These are phyloP conservation scores for Acanthurus tractus DNA, from an alignment of 2,797 vertebrate genomes.

Conservation along the genomic window DNA sequence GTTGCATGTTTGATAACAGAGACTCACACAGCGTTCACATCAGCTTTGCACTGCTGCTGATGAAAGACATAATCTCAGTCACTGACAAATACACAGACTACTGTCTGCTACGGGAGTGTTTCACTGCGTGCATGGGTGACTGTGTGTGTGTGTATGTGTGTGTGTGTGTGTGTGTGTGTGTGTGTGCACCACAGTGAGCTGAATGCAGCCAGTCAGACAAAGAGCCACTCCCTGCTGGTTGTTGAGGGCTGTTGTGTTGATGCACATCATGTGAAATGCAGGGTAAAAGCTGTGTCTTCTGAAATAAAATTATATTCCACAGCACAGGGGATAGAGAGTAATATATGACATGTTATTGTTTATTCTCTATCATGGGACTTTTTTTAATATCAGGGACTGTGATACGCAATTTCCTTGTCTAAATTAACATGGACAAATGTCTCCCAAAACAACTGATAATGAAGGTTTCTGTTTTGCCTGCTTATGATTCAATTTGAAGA, in stretches of 20 bases:
- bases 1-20: conserved; percentile 58
- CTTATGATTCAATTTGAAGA: neutral
- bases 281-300: conserved; percentile 30
- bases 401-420: conserved; percentile 23
- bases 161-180: conserved; percentile 34
- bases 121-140: conserved; percentile 28
- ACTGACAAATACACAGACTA: conserved; percentile 56
- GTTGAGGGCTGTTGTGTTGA: conserved; percentile 49
- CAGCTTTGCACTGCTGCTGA: conserved; percentile 50
- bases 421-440: conserved; percentile 45
- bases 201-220: conserved; percentile 62
- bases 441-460: conserved; percentile 33
- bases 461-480: conserved; percentile 20
- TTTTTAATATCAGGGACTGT: conserved; percentile 60
- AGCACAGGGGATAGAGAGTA: conserved; percentile 53
- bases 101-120: conserved; percentile 46
- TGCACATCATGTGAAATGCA: conserved; percentile 34
- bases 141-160: conserved; percentile 29
- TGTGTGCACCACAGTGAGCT: conserved; percentile 26
- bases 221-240: conserved; percentile 70
- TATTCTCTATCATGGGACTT: conserved; percentile 38
- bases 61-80: conserved; percentile 67
- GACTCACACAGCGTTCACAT: conserved; percentile 63
- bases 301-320: conserved; percentile 52
- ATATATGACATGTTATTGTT: conserved; percentile 69